These are phyloP conservation scores for Cybosia mesomella DNA, from an alignment of 2,888 invertebrate genomes.

Conservation along the genomic window DNA sequence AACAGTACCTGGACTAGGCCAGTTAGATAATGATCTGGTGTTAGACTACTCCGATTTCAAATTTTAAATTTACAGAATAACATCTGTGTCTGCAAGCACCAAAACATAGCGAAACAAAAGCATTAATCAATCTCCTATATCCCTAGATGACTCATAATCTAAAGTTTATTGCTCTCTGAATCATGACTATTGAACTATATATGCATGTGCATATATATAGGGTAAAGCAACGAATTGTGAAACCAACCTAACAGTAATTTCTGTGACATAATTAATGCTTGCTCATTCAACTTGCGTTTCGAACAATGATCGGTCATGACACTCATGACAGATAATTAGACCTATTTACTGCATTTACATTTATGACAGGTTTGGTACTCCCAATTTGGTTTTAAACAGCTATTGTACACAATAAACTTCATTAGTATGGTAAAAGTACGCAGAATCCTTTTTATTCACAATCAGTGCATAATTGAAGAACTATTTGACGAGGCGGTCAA, in stretches of 20 bases:
- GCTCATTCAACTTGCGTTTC: conserved; percentile 23
- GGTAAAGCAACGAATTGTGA: conserved; percentile 41
- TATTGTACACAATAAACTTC: background rate
- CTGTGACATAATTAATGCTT: conserved; percentile 48
- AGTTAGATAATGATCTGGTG: background rate
- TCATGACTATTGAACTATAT: conserved; percentile 60
- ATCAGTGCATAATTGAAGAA: background rate
- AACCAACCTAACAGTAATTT: conserved; percentile 45
- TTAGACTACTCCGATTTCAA: background rate
- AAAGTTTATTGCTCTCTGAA: conserved; percentile 76
- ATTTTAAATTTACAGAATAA: background rate
- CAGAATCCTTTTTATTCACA: background rate
- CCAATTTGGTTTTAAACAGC: background rate
- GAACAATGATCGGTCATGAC: conserved; percentile 38
- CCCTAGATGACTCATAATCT: conserved; percentile 65
- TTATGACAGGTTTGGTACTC: conserved; percentile 20
- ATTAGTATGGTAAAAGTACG: background rate
- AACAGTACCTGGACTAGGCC: too few relatives aligned
- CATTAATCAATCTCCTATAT: conserved; percentile 21
- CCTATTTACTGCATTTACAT: conserved; percentile 16
- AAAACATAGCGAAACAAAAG: background rate
- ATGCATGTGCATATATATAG: conserved; percentile 41
- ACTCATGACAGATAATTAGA: conserved; percentile 21
- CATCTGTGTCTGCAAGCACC: background rate
- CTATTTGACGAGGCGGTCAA: background rate